phyloP scores from a whole-genome alignment of 2,797 vertebrate genomes.

The Poeciliopsis turneri region DNA sequence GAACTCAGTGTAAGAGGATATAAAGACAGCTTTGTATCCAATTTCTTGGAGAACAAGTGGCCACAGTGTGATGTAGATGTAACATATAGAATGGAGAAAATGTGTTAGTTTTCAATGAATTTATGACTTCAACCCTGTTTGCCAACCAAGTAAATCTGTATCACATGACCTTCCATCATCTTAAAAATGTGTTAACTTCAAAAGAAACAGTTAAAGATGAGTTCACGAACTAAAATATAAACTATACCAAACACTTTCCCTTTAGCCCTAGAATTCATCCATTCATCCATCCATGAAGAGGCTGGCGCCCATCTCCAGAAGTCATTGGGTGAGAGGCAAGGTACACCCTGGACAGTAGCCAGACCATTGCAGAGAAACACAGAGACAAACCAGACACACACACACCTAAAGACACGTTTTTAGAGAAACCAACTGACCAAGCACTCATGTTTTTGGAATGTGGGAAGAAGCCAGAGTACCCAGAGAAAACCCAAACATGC shows the following conservation, averaged over 20 bases:
- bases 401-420: too few relatives aligned
- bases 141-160: neutral
- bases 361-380: too few relatives aligned
- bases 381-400: too few relatives aligned
- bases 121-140: neutral
- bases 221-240: neutral
- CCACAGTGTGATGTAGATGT: constrained; percentile 1
- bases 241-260: neutral
- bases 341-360: too few relatives aligned
- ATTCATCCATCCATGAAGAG: too few relatives aligned
- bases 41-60: constrained; percentile 8
- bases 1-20: constrained; percentile 35
- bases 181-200: neutral
- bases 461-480: too few relatives aligned
- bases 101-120: constrained; percentile 23
- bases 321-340: too few relatives aligned
- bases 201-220: neutral
- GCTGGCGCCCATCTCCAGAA: too few relatives aligned
- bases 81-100: constrained; percentile 8
- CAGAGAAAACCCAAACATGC: too few relatives aligned
- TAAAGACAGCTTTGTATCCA: constrained; percentile 18
- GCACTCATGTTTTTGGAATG: too few relatives aligned
- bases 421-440: too few relatives aligned
- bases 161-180: neutral
- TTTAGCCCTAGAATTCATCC: neutral